Percentiles rank a stretch among this genome's conserved stretches.
Evolutionary conservation across 2,113 vertebrate genomes (phyloP).

Genomic region (Myrmecobius fasciatus): DNA sequence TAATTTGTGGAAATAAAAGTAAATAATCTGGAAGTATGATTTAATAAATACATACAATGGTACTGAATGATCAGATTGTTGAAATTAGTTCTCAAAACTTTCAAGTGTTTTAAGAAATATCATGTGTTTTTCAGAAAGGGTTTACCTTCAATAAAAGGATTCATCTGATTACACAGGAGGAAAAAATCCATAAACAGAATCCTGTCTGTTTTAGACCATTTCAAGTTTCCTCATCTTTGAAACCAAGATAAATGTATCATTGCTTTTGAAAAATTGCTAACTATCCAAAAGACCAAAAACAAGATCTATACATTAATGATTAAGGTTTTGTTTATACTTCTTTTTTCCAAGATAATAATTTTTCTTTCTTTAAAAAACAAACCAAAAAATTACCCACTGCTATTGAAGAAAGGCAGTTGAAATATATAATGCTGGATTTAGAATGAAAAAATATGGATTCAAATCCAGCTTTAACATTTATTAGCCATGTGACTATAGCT

Average conservation of each 20-base stretch:
- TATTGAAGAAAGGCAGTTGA: not conserved
- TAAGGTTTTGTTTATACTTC: not conserved
- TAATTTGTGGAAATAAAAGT: constrained; percentile 49
- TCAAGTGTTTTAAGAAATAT: constrained; percentile 10
- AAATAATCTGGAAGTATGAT: constrained; percentile 51
- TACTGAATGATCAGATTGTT: constrained; percentile 18
- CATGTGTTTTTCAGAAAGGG: not conserved
- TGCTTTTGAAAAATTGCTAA: not conserved
- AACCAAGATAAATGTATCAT: not conserved
- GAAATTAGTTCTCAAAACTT: not conserved
- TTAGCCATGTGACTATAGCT: not conserved
- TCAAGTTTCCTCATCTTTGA: not conserved
- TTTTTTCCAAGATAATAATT: constrained; percentile 20
- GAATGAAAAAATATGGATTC: not conserved
- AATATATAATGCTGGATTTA: not conserved
- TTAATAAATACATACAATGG: constrained; percentile 41
- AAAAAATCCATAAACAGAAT: not conserved
- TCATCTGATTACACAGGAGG: not conserved
- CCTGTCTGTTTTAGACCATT: constrained; percentile 4
- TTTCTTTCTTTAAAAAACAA: constrained; percentile 24
- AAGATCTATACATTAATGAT: not conserved
- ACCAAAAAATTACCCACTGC: not conserved
- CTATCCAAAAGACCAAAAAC: not conserved
- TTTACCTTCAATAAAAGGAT: not conserved
- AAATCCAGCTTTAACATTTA: not conserved